These are phyloP conservation scores for Phaetusa simplex DNA, from an alignment of 2,113 vertebrate genomes.

Conservation along the genomic window DNA sequence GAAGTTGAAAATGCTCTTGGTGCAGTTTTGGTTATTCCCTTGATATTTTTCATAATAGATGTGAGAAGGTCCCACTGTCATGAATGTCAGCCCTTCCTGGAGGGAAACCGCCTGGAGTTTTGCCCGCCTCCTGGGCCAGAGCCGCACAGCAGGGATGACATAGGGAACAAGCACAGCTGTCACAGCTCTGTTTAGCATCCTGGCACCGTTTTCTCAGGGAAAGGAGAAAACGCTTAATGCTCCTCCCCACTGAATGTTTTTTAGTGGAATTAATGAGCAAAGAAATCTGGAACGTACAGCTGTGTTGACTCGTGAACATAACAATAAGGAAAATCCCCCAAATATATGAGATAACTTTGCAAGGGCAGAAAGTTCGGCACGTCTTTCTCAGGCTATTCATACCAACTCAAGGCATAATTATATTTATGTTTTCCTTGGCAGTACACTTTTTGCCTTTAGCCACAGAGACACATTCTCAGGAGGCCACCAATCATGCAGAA, in stretches of 20 bases:
- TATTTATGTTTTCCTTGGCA: conserved; percentile 33
- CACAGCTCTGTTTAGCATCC: not conserved
- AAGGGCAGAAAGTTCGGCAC: not conserved
- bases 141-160: not conserved
- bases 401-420: not conserved
- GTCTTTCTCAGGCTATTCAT: conserved; percentile 3
- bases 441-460: not conserved
- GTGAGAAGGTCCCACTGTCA: not conserved
- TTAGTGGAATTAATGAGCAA: not conserved
- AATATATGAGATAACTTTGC: not conserved
- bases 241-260: not conserved
- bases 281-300: not conserved
- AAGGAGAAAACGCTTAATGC: not conserved
- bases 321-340: not conserved
- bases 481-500: conserved; percentile 20
- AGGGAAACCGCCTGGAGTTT: not conserved
- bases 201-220: not conserved
- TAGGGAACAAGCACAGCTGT: not conserved
- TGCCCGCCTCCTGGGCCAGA: not conserved
- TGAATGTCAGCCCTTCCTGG: not conserved
- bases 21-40: not conserved
- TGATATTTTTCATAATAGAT: not conserved
- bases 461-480: conserved; percentile 16
- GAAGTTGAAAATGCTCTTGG: not conserved
- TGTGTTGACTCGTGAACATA: not conserved